Evolutionary conservation across 2,888 invertebrate genomes (phyloP), one percentile per base, ranked within the genome.

Genomic region (Agonopterix arenella): DNA sequence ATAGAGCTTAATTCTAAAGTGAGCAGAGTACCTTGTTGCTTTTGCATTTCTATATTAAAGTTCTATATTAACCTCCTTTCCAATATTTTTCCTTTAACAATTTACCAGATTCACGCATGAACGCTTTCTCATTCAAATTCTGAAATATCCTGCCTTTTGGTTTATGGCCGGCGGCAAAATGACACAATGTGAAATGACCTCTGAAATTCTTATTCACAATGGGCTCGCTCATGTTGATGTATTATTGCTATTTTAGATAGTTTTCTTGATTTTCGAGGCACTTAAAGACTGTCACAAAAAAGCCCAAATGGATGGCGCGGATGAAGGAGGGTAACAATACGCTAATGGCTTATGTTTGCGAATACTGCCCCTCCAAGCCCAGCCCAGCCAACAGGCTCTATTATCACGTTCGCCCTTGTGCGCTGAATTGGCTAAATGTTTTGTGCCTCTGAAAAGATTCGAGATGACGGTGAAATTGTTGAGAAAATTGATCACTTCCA

Each of bases 401-500:
- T 86, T 85, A 86, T 85, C 76, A 72, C 73, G 70, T 70, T 64
- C 69, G 73, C 71, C 74, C 73, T 75, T 76, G 83, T 78, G 78
- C 80, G 80, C 80, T 86, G 85, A 84, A 86, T 85, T 85, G 84
- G 81, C 84, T 84, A 82, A 88, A 86, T 85, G 82, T 84, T 84
- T 86, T 86, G 84, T 84, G 77, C 75, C 71, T 67, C 73, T 77
- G 79, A 84, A 85, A 86, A 88, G 82, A 83, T 83, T 83, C 73
- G 73, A 82, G 83, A 86, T 83, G 84, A 85, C 82, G 79, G 79
- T 79, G 82, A 86, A 85, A 88, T 84, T 85, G 84, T 85, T 80
- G 77, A 82, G 84, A 86, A 84, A 84, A 85, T 85, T 85, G 84
- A 86, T 86, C 80, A 80, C 76, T 86, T 85, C 79, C 83, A 80